Base-by-base conservation (phyloP, 2,888 invertebrate species). In the Drosophila paranaensis region DNA sequence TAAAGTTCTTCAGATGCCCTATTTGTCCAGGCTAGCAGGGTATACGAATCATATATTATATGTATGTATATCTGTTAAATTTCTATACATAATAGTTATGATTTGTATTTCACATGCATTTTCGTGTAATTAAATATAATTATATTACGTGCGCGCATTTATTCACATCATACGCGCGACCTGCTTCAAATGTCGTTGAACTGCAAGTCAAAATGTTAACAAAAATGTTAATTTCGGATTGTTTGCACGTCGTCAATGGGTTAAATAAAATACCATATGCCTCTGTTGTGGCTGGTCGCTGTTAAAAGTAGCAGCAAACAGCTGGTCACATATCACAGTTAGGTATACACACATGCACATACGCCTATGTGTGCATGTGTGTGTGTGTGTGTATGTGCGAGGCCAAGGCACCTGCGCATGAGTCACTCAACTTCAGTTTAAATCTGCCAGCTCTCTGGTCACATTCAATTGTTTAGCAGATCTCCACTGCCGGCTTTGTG, bases 331-430 rank as follows among this genome's bases (percentile, higher is more conserved):
- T 71, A 60, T 74, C 46, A 60, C 46, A 68, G 53, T 74, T 69
- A 69, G 48, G 27, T 39, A 33, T 55, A 40, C 27, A 40, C 27
- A 51, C 3, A 27, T 9, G 27, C 1, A 10, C 5, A 5, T 6
- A 53, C 42, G 42, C 30, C 10, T 48, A 11, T 25, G 20, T 42
- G 16, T 25, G n/a, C 14, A 10, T 42, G 43, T 16, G n/a, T n/a
- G n/a, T n/a, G n/a, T n/a, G n/a, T n/a, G n/a, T n/a, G 20, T 53
- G n/a, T 16, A n/a, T 42, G 51, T 71, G 42, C 20, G 54, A 46
- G 54, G 30, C 64, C 51, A 53, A 71, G 62, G 72, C 77, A 77
- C 80, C 77, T 80, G 80, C 72, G 62, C 72, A 80, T 77, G 77
- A 79, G 71, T 77, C 77, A 77, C 60, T 60, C 72, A 76, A 66